Conservation (phyloP, 2,113 vertebrate genomes). For the Syngnathus scovelli region DNA sequence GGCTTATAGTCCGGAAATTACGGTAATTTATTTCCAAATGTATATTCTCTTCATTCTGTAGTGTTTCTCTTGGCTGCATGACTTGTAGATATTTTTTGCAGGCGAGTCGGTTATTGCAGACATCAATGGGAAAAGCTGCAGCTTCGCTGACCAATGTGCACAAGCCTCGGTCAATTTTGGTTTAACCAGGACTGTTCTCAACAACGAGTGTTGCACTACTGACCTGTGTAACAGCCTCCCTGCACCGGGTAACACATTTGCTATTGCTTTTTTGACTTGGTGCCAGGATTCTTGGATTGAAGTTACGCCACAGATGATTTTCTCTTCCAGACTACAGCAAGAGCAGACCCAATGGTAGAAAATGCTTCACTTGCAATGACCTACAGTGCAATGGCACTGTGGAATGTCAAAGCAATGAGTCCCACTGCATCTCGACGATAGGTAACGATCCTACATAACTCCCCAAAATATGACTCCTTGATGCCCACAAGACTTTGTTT, state of each 20-base stretch:
- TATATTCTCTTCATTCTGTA: too few relatives aligned
- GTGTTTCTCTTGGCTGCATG: too few relatives aligned
- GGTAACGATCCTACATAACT: constrained; percentile 17
- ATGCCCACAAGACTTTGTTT: neutral
- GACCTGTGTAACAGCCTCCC: constrained; percentile 27
- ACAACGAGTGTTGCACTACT: constrained; percentile 31
- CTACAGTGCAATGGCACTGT: constrained; percentile 13
- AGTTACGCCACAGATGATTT: neutral
- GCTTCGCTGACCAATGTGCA: constrained; percentile 5
- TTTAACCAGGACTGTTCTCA: rapidly evolving
- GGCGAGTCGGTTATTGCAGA: neutral
- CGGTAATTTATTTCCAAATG: too few relatives aligned
- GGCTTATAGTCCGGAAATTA: too few relatives aligned
- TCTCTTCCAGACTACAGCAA: constrained; percentile 13
- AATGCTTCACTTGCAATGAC: constrained; percentile 43
- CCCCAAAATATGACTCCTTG: neutral
- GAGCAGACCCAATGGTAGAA: constrained; percentile 39
- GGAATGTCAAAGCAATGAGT: constrained; percentile 40
- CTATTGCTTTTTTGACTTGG: neutral
- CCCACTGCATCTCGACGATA: constrained; percentile 37
- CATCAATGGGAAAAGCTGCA: neutral
- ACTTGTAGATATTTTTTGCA: constrained; percentile 9
- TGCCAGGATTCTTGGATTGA: neutral
- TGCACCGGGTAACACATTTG: constrained; percentile 21
- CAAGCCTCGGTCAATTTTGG: constrained; percentile 25